Conservation (phyloP, 2,113 vertebrate species). For the Saccopteryx bilineata region DNA sequence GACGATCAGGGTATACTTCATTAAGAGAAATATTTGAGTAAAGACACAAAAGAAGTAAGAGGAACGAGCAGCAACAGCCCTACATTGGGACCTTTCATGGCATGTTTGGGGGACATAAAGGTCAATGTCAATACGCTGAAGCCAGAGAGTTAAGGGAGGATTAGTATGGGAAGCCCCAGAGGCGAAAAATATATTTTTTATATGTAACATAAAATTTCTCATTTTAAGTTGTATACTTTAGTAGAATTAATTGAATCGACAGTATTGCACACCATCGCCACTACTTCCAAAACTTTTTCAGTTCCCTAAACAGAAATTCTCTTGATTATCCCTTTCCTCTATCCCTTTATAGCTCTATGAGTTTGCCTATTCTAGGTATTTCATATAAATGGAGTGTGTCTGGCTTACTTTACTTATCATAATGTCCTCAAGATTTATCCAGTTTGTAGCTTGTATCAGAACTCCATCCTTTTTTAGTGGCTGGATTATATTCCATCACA, state of each 20-base stretch:
- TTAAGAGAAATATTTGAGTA: background rate
- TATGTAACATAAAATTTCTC: background rate
- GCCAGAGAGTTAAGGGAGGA: background rate
- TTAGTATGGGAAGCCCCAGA: background rate
- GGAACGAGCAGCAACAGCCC: background rate
- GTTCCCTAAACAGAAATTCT: background rate
- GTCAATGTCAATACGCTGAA: background rate
- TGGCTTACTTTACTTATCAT: background rate
- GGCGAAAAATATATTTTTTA: background rate
- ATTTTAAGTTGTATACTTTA: background rate
- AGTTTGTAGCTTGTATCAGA: background rate
- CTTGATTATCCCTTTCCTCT: background rate
- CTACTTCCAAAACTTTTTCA: slow-evolving; percentile 2
- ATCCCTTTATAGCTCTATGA: background rate
- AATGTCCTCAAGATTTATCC: background rate
- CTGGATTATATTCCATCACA: background rate
- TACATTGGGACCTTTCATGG: background rate
- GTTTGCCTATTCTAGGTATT: background rate
- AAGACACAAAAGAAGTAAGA: background rate
- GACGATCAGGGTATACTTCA: background rate
- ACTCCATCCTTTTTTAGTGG: background rate
- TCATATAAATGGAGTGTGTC: background rate
- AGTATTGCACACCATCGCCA: background rate
- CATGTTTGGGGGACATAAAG: background rate
- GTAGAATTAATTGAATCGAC: background rate